Base-by-base conservation (phyloP, 2,888 invertebrate species). In the Ectemnius cavifrons region DNA sequence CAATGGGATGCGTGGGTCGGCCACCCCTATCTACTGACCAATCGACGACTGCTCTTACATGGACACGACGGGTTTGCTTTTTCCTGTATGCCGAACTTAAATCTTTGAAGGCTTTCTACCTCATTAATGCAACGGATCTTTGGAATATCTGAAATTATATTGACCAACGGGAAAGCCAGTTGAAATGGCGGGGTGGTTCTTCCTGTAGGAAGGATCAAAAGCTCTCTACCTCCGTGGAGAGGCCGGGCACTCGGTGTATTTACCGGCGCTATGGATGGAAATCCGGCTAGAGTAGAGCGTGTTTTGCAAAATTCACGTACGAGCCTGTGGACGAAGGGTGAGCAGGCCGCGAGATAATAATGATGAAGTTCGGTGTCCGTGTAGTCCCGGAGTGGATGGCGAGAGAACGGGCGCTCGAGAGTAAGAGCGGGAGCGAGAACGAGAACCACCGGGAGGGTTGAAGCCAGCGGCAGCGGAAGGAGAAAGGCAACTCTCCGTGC, bases 361-460 rank as follows among this genome's bases (percentile, higher is more conserved):
- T 87, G 89, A 89, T 86, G 86, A 89, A 89, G 89, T 89, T 89
- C 87, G 88, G 87, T 89, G 89, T 90, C 90, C 90, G 89, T 88
- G 88, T 84, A 84, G 85, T 81, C 85, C 8, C 11, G 37, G 86
- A 88, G 88, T 87, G 88, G 87, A 86, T 88, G 85, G 83, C 85
- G 83, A 83, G 82, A 37, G 37, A 37, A 37, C 37, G 37, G 37
- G 8, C 8, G 37, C 37, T 37, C 8, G 37, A 37, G 37, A 37
- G 37, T 6, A 8, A 37, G 37, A 37, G 37, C 5, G 37, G 37
- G 37, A 37, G 37, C 8, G 11, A 37, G 37, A 37, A 37, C 37
- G 37, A 37, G 37, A 11, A 37, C 37, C 37, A 72, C 75, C 79
- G 79, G 85, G 84, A 82, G 88, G 86, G 86, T 85, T 82, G 87